Percentiles rank a stretch among this genome's conserved stretches.
These are phyloP conservation scores for Microcebus lehilahytsara DNA, from an alignment of 2,113 vertebrate species.

Conservation along the genomic window DNA sequence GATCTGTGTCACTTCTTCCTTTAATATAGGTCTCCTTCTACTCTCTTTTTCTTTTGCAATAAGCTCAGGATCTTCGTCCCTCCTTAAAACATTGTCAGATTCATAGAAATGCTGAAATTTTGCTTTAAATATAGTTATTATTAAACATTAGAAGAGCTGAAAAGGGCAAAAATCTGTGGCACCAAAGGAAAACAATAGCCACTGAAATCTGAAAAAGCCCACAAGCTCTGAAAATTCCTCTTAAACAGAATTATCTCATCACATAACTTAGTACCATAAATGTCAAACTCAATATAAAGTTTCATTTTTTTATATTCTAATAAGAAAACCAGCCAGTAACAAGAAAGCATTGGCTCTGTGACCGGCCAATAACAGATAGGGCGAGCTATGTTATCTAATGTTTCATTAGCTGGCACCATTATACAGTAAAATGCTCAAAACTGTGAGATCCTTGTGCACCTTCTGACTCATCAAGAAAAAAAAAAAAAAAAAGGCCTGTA, in stretches of 20 bases:
- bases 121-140: not conserved
- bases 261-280: not conserved
- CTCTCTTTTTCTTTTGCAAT: not conserved
- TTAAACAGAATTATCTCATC: constrained; percentile 27
- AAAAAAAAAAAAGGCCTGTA: not conserved
- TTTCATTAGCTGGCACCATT: not conserved
- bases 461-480: constrained; percentile 9
- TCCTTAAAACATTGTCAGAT: constrained; percentile 1
- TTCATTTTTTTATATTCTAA: constrained; percentile 24
- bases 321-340: constrained; percentile 34
- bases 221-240: not conserved
- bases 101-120: constrained; percentile 16
- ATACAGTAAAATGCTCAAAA: not conserved
- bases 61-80: not conserved
- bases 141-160: constrained; percentile 19
- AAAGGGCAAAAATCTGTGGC: not conserved
- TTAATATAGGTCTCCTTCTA: not conserved
- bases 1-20: not conserved
- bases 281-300: not conserved
- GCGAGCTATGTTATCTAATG: not conserved
- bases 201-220: constrained; percentile 7
- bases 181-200: not conserved
- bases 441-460: not conserved
- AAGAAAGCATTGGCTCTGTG: not conserved
- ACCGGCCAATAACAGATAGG: not conserved